Base-by-base conservation (phyloP, 2,113 vertebrate genomes). In the Buteo buteo region DNA sequence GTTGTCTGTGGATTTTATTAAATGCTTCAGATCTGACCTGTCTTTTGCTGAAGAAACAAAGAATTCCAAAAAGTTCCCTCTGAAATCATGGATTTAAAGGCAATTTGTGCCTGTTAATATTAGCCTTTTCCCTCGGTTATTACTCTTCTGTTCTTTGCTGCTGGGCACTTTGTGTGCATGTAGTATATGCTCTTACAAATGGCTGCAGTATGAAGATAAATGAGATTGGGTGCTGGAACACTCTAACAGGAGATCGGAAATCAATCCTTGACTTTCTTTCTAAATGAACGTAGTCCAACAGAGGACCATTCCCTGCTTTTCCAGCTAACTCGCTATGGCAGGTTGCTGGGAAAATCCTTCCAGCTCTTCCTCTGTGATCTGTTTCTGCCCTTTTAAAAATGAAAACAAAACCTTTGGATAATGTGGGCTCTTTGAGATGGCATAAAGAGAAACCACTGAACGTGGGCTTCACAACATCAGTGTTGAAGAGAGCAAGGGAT, bases 131-230 rank as follows among this genome's bases (percentile, higher is more conserved):
- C 88, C 64, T 74, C 18, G 11, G 82, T 90, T 93, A 78, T 97
- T 86, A 71, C 86, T 91, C 76, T 89, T 85, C 82, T 70, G 49
- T 9, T 86, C 65, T 95, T 61, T 81, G 93, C 88, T 94, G 54
- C 91, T 49, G 95, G 54, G 90, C 2, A 4, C 71, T 86, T 29
- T 28, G 76, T 94, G 95, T 7, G 6, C 58, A 15, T 86, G 93
- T 89, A 54, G 82, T 45, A 20, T 84, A 40, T 89, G 77, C 72
- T 88, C 83, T 90, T 93, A 94, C 90, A 90, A 74, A 95, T 40
- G 92, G 88, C 90, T 90, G 82, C 90, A 88, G 88, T 1, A 94
- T 71, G 90, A 92, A 95, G 96, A 95, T 93, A 95, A 94, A 96
- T 96, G 92, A 49, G 95, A 49, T 32, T 45, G 83, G 88, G 72